Conservation (phyloP, 2,888 invertebrate genomes). For the Sipunculus nudus region DNA sequence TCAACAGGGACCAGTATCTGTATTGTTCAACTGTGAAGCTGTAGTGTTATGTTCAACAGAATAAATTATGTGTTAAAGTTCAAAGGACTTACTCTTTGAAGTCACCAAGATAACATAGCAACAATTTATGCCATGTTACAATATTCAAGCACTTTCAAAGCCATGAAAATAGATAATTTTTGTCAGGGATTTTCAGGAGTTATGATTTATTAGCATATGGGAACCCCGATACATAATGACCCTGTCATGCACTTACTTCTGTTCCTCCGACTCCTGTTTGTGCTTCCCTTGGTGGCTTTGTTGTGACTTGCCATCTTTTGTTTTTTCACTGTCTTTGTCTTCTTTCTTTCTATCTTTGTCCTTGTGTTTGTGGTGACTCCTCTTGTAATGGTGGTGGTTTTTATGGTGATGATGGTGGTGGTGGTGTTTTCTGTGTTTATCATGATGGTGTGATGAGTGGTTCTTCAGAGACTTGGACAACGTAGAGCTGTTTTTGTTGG, state of each 20-base stretch:
- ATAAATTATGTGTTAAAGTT: no score
- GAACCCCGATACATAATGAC: no score
- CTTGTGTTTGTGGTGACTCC: neutral
- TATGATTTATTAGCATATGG: no score
- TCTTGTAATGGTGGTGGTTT: constrained; percentile 7
- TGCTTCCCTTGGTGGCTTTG: constrained; percentile 4
- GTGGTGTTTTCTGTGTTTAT: constrained; percentile 42
- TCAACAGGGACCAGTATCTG: no score
- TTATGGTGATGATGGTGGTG: constrained; percentile 44
- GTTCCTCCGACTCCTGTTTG: constrained; percentile 5
- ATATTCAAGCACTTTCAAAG: no score
- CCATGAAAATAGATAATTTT: no score
- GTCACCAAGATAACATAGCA: no score
- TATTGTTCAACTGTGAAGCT: no score
- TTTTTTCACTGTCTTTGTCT: neutral
- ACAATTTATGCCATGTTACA: no score
- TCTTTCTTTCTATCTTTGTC: constrained; percentile 3
- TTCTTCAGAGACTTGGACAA: constrained; percentile 7
- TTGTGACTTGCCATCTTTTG: neutral
- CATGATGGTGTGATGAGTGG: constrained; percentile 37
- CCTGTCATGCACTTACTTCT: constrained; percentile 16
- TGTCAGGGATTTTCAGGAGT: no score
- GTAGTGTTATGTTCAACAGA: no score
- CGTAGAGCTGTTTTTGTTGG: constrained; percentile 31
- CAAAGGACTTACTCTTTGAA: no score